Base-by-base conservation (phyloP, 2,888 invertebrate genomes). In the Campoplex capitator region DNA sequence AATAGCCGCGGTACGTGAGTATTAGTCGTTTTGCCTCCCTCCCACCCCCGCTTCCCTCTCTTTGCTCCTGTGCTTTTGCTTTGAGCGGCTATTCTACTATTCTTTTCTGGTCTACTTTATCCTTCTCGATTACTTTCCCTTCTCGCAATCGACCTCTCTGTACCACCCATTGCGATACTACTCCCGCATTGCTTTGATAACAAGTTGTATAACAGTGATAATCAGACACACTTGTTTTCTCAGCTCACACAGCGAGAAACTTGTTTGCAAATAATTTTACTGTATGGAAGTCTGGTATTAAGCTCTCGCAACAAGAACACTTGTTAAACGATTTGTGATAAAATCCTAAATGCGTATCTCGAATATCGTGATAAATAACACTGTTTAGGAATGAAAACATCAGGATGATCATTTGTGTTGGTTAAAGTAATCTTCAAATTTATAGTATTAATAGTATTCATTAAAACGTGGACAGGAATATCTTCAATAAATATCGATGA, bases 161-260 rank as follows among this genome's bases (percentile, higher is more conserved):
- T 73, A 18, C 73, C 45, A 32, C 73, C 56, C 32, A 13, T 51
- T 32, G 67, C 70, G 76, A 54, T 48, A 71, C 65, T 38, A 68
- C 73, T 48, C 67, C 68, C 58, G 28, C 28, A 71, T 62, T 58
- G 67, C 65, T 13, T 62, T 56, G 84, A 81, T 81, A 80, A 81
- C 81, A 82, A 81, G 56, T 73, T 74, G 45, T 73, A 70, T 76
- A 76, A 84, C 81, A 67, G 77, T 73, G 77, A 77, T 82, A 82
- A 84, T 65, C 65, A 35, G 65, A 65, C 58, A 51, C 62, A n/a
- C 28, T 58, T 74, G 58, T 85, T 82, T 82, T 68, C 62, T 70
- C 58, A 3, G 68, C 23, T 23, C 67, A 11, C 58, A 51, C 28
- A 68, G 67, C 68, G 38, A 65, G 65, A 77, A 71, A 51, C 28